These are phyloP conservation scores for Drosophila tsacasi DNA, from an alignment of 1,140 invertebrate genomes.

Conservation along the genomic window DNA sequence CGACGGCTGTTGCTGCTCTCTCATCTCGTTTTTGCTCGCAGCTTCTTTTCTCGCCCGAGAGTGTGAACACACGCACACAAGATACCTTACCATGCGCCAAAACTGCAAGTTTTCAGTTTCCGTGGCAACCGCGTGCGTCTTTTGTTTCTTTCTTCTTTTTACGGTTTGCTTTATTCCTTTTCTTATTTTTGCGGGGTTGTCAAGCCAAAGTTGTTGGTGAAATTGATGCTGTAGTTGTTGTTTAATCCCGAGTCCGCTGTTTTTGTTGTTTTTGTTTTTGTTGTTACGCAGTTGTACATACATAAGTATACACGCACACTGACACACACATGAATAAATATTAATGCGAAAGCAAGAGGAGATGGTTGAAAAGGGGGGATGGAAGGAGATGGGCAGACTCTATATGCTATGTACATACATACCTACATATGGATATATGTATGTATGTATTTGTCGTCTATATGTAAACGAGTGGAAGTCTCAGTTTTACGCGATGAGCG, in stretches of 20 bases:
- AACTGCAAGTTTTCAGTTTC: constrained; percentile 55
- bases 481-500: constrained; percentile 26
- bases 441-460: constrained; percentile 1
- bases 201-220: constrained; percentile 44
- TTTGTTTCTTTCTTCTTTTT: constrained; percentile 38
- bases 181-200: constrained; percentile 42
- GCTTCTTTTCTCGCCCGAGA: constrained; percentile 27
- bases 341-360: constrained; percentile 25
- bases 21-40: constrained; percentile 20
- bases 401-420: constrained; percentile 10
- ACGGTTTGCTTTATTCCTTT: constrained; percentile 26
- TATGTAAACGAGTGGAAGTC: constrained; percentile 46
- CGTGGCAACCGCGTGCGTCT: constrained; percentile 51
- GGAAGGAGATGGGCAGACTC: constrained; percentile 1
- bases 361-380: neutral
- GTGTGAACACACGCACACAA: constrained; percentile 50
- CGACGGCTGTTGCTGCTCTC: constrained; percentile 20
- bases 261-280: constrained; percentile 15
- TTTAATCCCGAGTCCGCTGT: constrained; percentile 36
- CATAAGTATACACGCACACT: constrained; percentile 28
- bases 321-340: constrained; percentile 47
- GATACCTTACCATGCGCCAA: constrained; percentile 25
- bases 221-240: constrained; percentile 43
- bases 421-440: neutral
- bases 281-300: constrained; percentile 52